Conservation (phyloP, 2,113 vertebrate species). For the Phalacrocorax aristotelis region DNA sequence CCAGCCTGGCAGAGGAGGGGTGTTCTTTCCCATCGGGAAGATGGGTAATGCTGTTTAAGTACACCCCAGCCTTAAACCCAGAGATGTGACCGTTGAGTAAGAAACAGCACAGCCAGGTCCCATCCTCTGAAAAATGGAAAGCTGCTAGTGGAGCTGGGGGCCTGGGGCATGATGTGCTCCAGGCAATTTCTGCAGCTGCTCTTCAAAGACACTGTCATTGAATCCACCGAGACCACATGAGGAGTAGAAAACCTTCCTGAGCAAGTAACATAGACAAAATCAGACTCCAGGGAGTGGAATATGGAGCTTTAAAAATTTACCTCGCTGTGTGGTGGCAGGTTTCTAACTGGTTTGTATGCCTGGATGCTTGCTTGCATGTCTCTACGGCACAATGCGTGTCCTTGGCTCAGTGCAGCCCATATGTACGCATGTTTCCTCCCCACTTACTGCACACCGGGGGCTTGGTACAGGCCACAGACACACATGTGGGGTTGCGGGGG, state of each 20-base stretch:
- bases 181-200: slow-evolving; percentile 23
- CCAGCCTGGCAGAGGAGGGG: neutral
- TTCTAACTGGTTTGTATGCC: neutral
- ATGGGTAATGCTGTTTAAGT: neutral
- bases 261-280: neutral
- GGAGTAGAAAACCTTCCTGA: neutral
- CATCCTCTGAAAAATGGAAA: neutral
- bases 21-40: neutral
- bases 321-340: neutral
- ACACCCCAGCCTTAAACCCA: neutral
- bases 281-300: neutral
- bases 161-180: neutral
- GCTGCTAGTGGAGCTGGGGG: neutral
- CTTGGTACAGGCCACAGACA: neutral
- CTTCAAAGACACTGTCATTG: neutral
- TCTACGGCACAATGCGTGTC: accelerated
- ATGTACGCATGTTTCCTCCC: accelerated
- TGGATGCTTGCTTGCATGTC: accelerated
- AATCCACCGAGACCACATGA: slow-evolving; percentile 7
- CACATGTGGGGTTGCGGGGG: accelerated
- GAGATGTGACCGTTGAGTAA: neutral
- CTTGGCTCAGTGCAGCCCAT: neutral
- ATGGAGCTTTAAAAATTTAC: neutral
- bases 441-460: neutral
- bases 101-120: neutral